Percentiles rank a stretch among this genome's conserved stretches.
These are phyloP conservation scores for Phengaris alcon DNA, from an alignment of 2,888 invertebrate genomes.

Conservation along the genomic window DNA sequence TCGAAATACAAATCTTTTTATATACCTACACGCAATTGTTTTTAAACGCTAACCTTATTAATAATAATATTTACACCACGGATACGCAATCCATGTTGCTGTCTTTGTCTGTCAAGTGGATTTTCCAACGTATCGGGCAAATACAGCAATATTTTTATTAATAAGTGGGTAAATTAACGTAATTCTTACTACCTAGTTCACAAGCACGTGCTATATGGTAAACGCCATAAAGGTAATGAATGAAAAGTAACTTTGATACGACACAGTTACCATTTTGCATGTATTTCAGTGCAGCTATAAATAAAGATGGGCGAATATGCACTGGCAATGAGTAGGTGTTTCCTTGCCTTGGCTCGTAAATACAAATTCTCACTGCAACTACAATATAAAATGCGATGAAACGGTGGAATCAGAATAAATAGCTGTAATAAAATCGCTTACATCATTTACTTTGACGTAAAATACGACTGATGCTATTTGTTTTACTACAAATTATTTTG, in stretches of 20 bases:
- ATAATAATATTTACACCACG: neutral
- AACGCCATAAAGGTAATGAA: neutral
- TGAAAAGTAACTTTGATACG: neutral
- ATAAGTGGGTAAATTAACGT: no score
- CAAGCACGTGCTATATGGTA: neutral
- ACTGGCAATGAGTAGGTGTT: constrained; percentile 40
- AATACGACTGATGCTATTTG: constrained; percentile 21
- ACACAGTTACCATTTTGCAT: constrained; percentile 20
- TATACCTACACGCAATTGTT: neutral
- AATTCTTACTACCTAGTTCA: neutral
- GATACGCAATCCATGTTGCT: no score
- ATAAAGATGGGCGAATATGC: constrained; percentile 37
- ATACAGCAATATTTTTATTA: no score
- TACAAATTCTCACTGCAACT: constrained; percentile 38
- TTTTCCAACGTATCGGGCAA: no score
- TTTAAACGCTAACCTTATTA: neutral
- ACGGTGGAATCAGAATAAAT: constrained; percentile 15
- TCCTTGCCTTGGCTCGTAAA: constrained; percentile 43
- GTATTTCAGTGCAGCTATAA: constrained; percentile 33
- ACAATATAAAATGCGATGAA: constrained; percentile 31
- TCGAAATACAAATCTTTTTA: neutral
- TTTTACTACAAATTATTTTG: constrained; percentile 4
- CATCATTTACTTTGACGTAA: constrained; percentile 23
- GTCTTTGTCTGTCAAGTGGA: no score
- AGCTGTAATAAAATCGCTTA: constrained; percentile 21